Evolutionary conservation across 2,888 invertebrate species (phyloP), one percentile per base, ranked within the genome.

Genomic region (Teinopalpus imperialis): DNA sequence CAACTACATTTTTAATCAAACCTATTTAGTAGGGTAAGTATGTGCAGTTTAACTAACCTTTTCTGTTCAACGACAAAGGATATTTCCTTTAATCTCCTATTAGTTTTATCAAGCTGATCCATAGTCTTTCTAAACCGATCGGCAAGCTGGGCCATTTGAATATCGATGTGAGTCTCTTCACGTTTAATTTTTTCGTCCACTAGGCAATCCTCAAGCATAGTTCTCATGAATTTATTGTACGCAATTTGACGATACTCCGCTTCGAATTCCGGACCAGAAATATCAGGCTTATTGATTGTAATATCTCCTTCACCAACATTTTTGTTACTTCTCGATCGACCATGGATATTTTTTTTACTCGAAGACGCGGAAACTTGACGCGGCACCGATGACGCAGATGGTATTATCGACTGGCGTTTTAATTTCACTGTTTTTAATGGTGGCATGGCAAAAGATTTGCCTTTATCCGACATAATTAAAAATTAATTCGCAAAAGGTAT

Each of bases 31-130:
- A n/a, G n/a, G n/a, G n/a, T n/a, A n/a, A n/a, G n/a, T n/a, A n/a
- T n/a, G n/a, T n/a, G n/a, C n/a, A n/a, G n/a, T n/a, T n/a, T n/a
- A n/a, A n/a, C n/a, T n/a, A n/a, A n/a, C n/a, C 87, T 74, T 43
- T 87, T 77, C 48, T 87, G 83, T 55, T 90, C 89, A 0, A 74
- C 77, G 27, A 80, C 70, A 70, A 89, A 89, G 1, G 75, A 78
- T 23, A 90, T 81, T 44, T 88, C 83, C 47, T 86, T 89, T 31
- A 90, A 47, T 8, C 87, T 64, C 21, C 71, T 63, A 52, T 78
- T 86, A 0, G 90, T 88, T 57, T 82, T 82, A 34, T 89, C 82
- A 2, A 90, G 57, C 39, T 86, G 69, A 10, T 81, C 70, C 48
- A 81, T 71, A 0, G 87, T 87, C 43, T 83, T 74, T 51, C 82